These are phyloP conservation scores for Mamestra configurata DNA, from an alignment of 1,140 invertebrate species.

Conservation along the genomic window DNA sequence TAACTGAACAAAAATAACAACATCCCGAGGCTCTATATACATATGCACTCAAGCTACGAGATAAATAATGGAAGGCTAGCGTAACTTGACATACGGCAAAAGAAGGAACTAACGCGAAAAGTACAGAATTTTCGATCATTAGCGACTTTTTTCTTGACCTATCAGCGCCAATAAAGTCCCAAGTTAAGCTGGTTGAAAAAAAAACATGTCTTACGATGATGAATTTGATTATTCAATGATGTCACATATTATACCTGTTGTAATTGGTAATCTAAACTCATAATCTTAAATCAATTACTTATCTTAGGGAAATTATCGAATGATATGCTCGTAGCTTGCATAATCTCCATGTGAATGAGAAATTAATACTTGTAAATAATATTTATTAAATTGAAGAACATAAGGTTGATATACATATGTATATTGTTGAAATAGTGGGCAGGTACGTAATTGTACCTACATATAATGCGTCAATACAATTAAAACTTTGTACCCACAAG, in stretches of 20 bases:
- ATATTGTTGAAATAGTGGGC: no score
- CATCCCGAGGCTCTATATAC: slow-evolving; percentile 33
- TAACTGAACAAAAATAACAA: slow-evolving; percentile 8
- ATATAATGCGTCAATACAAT: no score
- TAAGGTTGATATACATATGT: no score
- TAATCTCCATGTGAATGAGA: no score
- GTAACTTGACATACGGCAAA: not conserved
- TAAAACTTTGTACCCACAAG: no score
- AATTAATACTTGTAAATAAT: no score
- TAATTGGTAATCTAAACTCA: not conserved
- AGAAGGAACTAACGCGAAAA: not conserved
- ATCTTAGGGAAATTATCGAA: no score
- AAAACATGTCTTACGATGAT: not conserved
- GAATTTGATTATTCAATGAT: not conserved
- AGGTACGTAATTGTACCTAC: no score
- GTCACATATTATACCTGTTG: not conserved
- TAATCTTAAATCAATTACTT: not conserved
- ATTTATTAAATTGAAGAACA: no score
- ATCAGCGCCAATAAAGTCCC: not conserved
- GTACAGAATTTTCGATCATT: not conserved
- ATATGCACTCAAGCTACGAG: slow-evolving; percentile 15
- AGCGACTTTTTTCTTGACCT: not conserved
- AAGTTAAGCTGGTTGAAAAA: not conserved
- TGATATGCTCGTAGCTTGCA: no score
- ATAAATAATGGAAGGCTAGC: slow-evolving; percentile 42